phyloP scores from a whole-genome alignment of 2,113 vertebrate genomes.

The Natator depressus region DNA sequence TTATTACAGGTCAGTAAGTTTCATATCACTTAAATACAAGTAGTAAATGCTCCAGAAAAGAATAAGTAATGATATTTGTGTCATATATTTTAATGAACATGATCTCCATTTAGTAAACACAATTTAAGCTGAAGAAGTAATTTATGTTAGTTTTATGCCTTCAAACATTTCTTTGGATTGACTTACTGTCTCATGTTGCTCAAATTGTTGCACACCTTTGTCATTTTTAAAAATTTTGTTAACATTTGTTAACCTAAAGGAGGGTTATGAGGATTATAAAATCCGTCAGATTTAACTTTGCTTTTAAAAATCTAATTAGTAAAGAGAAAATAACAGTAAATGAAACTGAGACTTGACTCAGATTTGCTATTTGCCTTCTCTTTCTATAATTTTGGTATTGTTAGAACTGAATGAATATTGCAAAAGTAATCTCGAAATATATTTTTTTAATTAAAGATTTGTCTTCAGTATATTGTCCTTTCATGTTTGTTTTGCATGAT shows the following conservation, averaged over 20 bases:
- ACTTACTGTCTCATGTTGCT: neutral
- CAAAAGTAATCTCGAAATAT: neutral
- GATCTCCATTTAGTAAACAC: neutral
- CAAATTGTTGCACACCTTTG: neutral
- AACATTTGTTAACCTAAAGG: neutral
- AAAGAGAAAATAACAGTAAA: neutral
- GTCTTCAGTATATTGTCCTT: neutral
- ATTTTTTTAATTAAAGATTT: neutral
- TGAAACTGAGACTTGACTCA: neutral
- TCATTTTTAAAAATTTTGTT: neutral
- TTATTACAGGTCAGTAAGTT: neutral
- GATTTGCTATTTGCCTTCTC: neutral
- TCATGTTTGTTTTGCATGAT: rapidly evolving
- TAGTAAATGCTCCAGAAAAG: neutral
- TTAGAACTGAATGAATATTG: neutral
- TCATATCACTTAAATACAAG: neutral
- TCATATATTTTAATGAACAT: neutral
- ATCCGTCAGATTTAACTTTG: neutral
- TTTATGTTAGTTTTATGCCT: neutral
- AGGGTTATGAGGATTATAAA: neutral
- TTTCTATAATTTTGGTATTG: neutral
- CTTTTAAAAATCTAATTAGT: neutral
- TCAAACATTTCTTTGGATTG: neutral
- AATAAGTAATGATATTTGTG: neutral
- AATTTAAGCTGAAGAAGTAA: neutral